phyloP scores from a whole-genome alignment of 1,140 invertebrate genomes.

The Cotesia typhae region DNA sequence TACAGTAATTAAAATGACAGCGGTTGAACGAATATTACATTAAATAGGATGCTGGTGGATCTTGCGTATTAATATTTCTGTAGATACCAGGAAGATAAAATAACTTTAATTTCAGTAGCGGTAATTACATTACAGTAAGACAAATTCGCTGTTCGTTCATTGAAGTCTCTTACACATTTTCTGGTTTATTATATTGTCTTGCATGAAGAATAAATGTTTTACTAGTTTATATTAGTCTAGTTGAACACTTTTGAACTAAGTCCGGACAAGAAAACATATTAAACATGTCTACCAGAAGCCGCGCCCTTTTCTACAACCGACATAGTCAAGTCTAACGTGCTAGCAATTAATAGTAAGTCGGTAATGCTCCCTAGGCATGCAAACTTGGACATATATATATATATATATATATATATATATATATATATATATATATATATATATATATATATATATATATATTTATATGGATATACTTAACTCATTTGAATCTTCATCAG shows the following conservation, averaged over 20 bases:
- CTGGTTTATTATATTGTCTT: conserved; percentile 13
- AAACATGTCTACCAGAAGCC: conserved; percentile 31
- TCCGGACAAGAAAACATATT: conserved; percentile 21
- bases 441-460: too few species aligned
- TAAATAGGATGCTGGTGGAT: too few species aligned
- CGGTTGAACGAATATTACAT: too few species aligned
- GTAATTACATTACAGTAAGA: conserved; percentile 13
- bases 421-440: too few species aligned
- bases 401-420: too few species aligned
- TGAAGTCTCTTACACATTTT: neutral
- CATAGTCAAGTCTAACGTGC: conserved; percentile 34
- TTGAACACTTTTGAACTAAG: conserved; percentile 19
- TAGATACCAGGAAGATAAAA: neutral
- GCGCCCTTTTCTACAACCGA: conserved; percentile 29
- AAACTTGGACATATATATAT: conserved; percentile 22
- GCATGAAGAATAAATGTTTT: conserved; percentile 10
- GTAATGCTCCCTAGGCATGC: conserved; percentile 56
- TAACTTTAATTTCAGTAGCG: neutral
- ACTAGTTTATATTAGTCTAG: neutral
- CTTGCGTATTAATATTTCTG: too few species aligned
- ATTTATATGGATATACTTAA: too few species aligned
- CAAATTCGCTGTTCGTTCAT: neutral
- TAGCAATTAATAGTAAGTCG: conserved; percentile 56
- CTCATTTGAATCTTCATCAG: too few species aligned
- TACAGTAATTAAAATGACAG: too few species aligned